Evolutionary conservation across 2,888 invertebrate genomes (phyloP).

Genomic region (Abrostola tripartita): DNA sequence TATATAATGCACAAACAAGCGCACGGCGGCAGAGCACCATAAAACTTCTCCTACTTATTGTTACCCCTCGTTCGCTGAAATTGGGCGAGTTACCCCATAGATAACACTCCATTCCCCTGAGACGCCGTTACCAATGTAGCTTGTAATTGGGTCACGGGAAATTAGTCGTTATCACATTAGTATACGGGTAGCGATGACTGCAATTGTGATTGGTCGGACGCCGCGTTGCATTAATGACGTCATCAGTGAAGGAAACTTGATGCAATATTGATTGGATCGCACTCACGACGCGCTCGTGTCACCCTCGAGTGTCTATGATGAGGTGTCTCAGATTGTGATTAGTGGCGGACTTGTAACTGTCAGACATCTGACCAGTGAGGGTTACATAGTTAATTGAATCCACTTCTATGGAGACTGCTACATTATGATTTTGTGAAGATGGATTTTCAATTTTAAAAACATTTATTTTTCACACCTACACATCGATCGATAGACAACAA

Average conservation of each 20-base stretch:
- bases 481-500: no score
- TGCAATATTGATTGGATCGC: slow-evolving; percentile 38
- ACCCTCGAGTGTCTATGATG: not conserved
- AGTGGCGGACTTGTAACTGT: not conserved
- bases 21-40: slow-evolving; percentile 45
- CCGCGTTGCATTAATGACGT: slow-evolving; percentile 33
- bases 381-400: not conserved
- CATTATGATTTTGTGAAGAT: no score
- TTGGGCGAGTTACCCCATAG: slow-evolving; percentile 59
- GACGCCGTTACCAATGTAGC: slow-evolving; percentile 49
- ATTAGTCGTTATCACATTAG: slow-evolving; percentile 39
- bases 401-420: not conserved
- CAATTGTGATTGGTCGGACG: slow-evolving; percentile 11
- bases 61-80: slow-evolving; percentile 54
- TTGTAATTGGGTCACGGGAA: slow-evolving; percentile 44
- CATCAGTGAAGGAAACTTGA: slow-evolving; percentile 21
- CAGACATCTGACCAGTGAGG: not conserved
- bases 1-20: slow-evolving; percentile 50
- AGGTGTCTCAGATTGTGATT: not conserved
- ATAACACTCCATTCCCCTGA: slow-evolving; percentile 59
- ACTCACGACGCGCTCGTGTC: not conserved
- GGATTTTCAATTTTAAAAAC: no score
- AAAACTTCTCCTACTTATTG: slow-evolving; percentile 40
- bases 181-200: slow-evolving; percentile 20
- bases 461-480: no score